Evolutionary conservation across 2,113 vertebrate genomes (phyloP).

Genomic region (Heterotis niloticus): DNA sequence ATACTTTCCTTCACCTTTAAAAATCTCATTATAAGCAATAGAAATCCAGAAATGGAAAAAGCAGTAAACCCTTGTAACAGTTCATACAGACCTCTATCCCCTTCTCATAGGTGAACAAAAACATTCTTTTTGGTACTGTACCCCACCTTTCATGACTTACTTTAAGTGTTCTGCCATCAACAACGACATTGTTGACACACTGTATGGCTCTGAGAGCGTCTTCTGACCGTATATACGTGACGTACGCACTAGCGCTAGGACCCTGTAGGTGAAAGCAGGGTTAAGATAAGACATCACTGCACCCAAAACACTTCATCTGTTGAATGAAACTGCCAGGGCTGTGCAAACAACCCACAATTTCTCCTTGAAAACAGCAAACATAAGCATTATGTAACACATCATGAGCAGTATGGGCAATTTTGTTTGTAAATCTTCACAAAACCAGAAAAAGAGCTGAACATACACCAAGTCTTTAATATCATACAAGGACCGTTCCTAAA

Average conservation of each 20-base stretch:
- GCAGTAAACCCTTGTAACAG: too few relatives aligned
- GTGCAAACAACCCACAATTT: not conserved
- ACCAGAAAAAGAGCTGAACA: too few relatives aligned
- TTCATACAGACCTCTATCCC: too few relatives aligned
- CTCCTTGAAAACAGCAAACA: not conserved
- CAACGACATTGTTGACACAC: conserved; percentile 85
- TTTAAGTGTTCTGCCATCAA: conserved; percentile 88
- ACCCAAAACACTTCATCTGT: not conserved
- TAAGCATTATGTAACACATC: not conserved
- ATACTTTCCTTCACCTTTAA: too few relatives aligned
- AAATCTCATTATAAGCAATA: too few relatives aligned
- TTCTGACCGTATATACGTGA: conserved; percentile 86
- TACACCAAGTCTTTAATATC: too few relatives aligned
- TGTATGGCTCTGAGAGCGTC: conserved; percentile 90
- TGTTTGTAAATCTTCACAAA: too few relatives aligned
- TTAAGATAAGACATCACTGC: not conserved
- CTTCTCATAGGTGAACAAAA: too few relatives aligned
- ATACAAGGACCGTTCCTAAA: too few relatives aligned
- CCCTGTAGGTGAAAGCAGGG: conserved; percentile 58
- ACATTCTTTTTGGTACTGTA: too few relatives aligned
- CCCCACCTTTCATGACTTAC: conserved; percentile 46
- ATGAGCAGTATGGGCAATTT: not conserved
- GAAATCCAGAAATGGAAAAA: too few relatives aligned
- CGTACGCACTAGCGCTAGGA: conserved; percentile 87
- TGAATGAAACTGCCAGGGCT: not conserved